Conservation (phyloP, 2,113 vertebrate genomes). For the Hassar affinis region DNA sequence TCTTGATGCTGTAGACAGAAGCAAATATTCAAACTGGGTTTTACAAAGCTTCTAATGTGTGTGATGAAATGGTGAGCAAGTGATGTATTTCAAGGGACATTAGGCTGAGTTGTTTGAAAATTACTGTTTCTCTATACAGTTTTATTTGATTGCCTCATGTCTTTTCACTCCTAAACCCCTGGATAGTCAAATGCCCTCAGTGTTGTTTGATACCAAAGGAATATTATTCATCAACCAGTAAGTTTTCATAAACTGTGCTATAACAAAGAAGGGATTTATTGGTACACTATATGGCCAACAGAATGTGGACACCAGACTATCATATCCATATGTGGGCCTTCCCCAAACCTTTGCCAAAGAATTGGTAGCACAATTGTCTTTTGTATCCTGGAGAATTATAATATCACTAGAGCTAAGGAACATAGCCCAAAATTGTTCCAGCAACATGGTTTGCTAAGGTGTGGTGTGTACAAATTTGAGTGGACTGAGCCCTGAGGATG, state of each 20-base stretch:
- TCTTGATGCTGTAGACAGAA: not conserved
- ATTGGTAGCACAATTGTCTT: not conserved
- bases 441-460: no score
- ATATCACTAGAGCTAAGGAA: not conserved
- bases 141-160: not conserved
- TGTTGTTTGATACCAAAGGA: conserved; percentile 62
- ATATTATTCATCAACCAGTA: not conserved
- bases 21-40: not conserved
- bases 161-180: not conserved
- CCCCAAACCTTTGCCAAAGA: not conserved
- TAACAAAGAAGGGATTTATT: not conserved
- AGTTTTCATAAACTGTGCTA: not conserved
- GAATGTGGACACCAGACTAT: not conserved
- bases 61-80: not conserved
- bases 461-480: no score
- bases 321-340: not conserved
- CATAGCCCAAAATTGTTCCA: not conserved
- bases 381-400: not conserved
- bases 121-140: not conserved
- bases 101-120: not conserved
- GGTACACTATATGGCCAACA: not conserved
- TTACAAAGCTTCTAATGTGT: not conserved
- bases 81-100: not conserved
- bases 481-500: not conserved
- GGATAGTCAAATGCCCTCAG: not conserved